Evolutionary conservation across 2,797 vertebrate species (phyloP).

Genomic region (Phoebastria nigripes): DNA sequence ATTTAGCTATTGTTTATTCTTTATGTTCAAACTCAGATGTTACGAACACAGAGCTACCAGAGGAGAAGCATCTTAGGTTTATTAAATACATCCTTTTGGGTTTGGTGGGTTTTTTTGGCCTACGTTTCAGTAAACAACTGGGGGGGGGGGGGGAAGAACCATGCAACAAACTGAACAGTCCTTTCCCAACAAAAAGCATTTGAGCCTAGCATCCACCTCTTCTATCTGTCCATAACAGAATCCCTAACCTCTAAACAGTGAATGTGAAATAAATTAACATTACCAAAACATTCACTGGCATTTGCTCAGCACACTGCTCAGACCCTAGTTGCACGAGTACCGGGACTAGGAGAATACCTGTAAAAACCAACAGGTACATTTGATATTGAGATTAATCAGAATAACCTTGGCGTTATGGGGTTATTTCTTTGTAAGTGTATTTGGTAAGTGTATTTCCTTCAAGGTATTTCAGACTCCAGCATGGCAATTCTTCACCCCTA

Average conservation of each 20-base stretch:
- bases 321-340: fast-evolving
- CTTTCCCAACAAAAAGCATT: neutral
- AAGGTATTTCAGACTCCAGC: neutral
- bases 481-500: neutral
- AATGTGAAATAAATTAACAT: neutral
- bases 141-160: neutral
- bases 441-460: neutral
- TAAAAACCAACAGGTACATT: neutral
- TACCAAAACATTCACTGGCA: neutral
- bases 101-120: neutral
- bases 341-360: fast-evolving
- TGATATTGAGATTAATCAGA: neutral
- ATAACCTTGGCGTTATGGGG: neutral
- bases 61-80: neutral
- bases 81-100: neutral
- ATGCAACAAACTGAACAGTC: neutral
- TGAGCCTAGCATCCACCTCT: neutral
- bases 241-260: neutral
- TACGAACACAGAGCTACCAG: neutral
- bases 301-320: neutral
- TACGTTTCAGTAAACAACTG: neutral
- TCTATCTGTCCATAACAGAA: neutral
- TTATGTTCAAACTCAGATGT: neutral
- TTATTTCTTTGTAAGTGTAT: neutral
- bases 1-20: neutral